Evolutionary conservation across 2,888 invertebrate species (phyloP), one percentile per base, ranked within the genome.

Genomic region (Teleiodes luculella): DNA sequence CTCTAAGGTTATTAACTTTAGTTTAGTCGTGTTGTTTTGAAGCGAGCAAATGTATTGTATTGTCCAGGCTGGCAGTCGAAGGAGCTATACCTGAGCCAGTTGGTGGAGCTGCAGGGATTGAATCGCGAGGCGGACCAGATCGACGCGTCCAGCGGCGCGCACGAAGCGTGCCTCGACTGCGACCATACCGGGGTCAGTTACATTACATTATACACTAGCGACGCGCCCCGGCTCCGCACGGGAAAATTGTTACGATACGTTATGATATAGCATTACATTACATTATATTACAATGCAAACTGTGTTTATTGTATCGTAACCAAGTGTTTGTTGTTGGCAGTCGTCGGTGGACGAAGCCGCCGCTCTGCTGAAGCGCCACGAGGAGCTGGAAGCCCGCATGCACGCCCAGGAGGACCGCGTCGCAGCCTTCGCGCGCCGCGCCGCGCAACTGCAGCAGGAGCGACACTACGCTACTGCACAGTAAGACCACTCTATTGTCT

Each of bases 61-160:
- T 14, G 11, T 1, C 35, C 82, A 76, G 90, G 90, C 49, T 98
- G 98, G 97, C 83, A 92, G 46, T 94, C 95, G 54, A 97, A 98
- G 74, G 95, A 97, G 54, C 93, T 94, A 46, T 94, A 95, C 91
- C 83, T 98, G 55, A 93, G 95, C 65, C 97, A 98, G 77, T 94
- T 96, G 61, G 92, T 97, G 31, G 96, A 98, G 65, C 86, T 98
- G 57, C 97, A 97, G 83, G 92, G 95, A 61, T 98, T 98, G 86
- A 97, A 97, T 83, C 93, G 97, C 36, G 99, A 99, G 80, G 98
- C 98, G 0, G 98, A 99, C 78, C 96, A 98, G 77, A 96, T 99
- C 60, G 98, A 99, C 83, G 97, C 98, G 0, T 95, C 96, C 10
- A 97, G 97, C 48, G 96, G 96, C 53, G 96, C 97, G 13, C 98